phyloP scores from a whole-genome alignment of 2,888 invertebrate species.

The Pammene aurita region DNA sequence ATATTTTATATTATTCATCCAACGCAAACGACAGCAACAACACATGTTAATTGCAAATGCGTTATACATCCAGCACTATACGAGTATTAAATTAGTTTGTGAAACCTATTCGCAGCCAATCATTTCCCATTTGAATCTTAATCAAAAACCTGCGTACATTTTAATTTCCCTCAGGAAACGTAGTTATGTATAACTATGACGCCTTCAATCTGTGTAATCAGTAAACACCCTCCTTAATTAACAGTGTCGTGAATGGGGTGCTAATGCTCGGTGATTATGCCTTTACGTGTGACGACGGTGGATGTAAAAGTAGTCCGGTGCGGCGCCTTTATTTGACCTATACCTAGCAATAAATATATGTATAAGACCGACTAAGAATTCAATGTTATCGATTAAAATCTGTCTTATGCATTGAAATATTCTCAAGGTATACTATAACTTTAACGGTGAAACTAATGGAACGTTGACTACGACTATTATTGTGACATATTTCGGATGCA shows the following conservation, averaged over 20 bases:
- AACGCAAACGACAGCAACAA: neutral
- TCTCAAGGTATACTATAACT: too few species aligned
- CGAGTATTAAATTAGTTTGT: neutral
- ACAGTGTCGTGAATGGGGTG: slow-evolving; percentile 39
- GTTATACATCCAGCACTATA: neutral
- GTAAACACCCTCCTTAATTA: slow-evolving; percentile 35
- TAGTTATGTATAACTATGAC: slow-evolving; percentile 20
- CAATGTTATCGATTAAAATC: too few species aligned
- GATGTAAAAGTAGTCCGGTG: slow-evolving; percentile 21
- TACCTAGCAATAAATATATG: too few species aligned
- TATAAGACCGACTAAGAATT: too few species aligned
- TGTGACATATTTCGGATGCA: too few species aligned
- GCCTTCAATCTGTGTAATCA: slow-evolving; percentile 30
- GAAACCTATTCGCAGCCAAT: neutral
- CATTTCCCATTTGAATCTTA: slow-evolving; percentile 11
- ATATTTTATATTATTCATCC: too few species aligned
- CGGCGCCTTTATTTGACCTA: slow-evolving; percentile 1
- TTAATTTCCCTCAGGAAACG: slow-evolving; percentile 23
- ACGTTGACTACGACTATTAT: too few species aligned
- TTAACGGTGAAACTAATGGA: too few species aligned
- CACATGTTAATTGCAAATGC: neutral
- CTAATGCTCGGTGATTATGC: slow-evolving; percentile 39
- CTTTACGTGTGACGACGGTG: slow-evolving; percentile 21
- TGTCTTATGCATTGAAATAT: too few species aligned
- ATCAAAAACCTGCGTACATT: slow-evolving; percentile 23